Conservation (phyloP, 2,888 invertebrate genomes). For the Lochmaea crataegi region DNA sequence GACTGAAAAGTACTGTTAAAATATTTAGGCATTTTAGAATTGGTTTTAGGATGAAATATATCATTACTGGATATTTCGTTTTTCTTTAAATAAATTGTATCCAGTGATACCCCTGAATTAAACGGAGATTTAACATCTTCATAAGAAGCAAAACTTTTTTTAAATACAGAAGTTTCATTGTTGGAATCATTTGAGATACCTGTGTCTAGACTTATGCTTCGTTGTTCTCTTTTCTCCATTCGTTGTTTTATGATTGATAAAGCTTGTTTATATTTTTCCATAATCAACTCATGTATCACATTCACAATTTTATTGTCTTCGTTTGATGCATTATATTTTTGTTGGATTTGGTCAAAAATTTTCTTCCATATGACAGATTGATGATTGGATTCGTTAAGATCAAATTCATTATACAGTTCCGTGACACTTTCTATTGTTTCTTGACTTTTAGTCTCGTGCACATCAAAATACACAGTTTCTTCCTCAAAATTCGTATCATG, state of each 20-base stretch:
- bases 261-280: constrained; percentile 27
- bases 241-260: constrained; percentile 19
- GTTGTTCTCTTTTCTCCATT: constrained; percentile 13
- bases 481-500: constrained; percentile 8
- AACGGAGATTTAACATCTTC: background rate
- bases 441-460: background rate
- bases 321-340: background rate
- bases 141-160: constrained; percentile 5
- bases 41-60: background rate
- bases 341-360: constrained; percentile 20
- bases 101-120: background rate
- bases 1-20: constrained; percentile 2
- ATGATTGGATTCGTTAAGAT: constrained; percentile 11
- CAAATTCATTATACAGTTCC: background rate
- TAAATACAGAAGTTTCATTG: background rate
- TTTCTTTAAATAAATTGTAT: background rate
- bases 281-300: constrained; percentile 27
- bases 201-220: background rate
- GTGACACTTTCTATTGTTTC: background rate
- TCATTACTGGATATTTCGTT: background rate
- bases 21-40: background rate
- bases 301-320: constrained; percentile 16
- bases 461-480: constrained; percentile 20
- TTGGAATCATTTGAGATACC: background rate
- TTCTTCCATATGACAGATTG: constrained; percentile 20